Evolutionary conservation across 2,113 vertebrate species (phyloP), one percentile per base, ranked within the genome.

Genomic region (Piaya cayana): DNA sequence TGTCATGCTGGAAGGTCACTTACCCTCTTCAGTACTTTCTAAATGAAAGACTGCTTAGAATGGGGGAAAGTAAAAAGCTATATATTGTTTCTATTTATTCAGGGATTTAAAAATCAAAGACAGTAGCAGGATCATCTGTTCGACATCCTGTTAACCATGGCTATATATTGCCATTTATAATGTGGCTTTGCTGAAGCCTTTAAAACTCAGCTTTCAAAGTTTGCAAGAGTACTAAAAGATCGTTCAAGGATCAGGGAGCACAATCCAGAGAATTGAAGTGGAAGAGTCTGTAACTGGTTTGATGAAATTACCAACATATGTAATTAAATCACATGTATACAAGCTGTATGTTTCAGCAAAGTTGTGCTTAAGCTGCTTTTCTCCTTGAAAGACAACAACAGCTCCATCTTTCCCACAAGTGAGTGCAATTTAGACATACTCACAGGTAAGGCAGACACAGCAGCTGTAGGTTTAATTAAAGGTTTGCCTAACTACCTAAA

Each of bases 391-490:
- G 82, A 88, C 82, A 86, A 32, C 23, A 91, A 68, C 25, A 78
- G 25, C 5, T 29, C 67, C 22, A 58, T 79, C 69, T 84, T 96
- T 94, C 88, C 76, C 90, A 89, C 92, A 97, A 95, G 93, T 97
- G 89, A 97, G 94, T 65, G 64, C 74, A 88, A 70, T 83, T 93
- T 74, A 84, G 94, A 25, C 63, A 68, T 65, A 65, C 85, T 94
- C 75, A 71, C 69, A 92, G 81, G 78, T 88, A 52, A 80, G 79
- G 50, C 74, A 97, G 92, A 84, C 88, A 80, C 21, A 69, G 93
- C 95, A 97, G 93, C 91, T 97, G 96, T 65, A 82, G 82, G 88
- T 93, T 97, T 97, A 97, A 97, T 97, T 97, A 98, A 98, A 97
- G 11, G 2, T 96, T 97, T 97, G 94, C 96, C 85, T 96, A 95